A percentile compares a stretch with the other conserved stretches of the same genome.
Conservation (phyloP, 2,888 invertebrate genomes). For the Drosophila rellima region DNA sequence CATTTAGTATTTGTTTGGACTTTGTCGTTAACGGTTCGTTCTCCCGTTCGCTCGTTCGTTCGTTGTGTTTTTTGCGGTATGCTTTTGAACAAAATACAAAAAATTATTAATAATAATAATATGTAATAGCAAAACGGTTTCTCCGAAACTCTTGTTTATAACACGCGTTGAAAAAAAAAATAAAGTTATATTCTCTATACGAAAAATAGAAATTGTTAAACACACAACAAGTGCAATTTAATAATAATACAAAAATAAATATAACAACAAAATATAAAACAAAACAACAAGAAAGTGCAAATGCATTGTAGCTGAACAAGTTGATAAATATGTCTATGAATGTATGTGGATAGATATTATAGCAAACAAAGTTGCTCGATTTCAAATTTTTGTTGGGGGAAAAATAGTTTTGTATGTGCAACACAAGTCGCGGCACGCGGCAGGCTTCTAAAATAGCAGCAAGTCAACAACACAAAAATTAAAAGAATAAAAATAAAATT, state of each 20-base stretch:
- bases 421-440: constrained; percentile 38
- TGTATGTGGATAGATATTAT: constrained; percentile 33
- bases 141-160: constrained; percentile 44
- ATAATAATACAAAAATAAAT: constrained; percentile 20
- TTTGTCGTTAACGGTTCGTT: constrained; percentile 83
- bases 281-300: constrained; percentile 61
- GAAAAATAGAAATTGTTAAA: constrained; percentile 58
- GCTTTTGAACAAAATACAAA: constrained; percentile 56
- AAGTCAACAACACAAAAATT: constrained; percentile 35
- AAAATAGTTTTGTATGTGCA: constrained; percentile 25
- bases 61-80: constrained; percentile 66
- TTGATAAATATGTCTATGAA: constrained; percentile 15
- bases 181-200: constrained; percentile 21
- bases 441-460: constrained; percentile 53
- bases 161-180: constrained; percentile 34
- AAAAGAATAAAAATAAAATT: constrained; percentile 17
- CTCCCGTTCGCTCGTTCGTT: constrained; percentile 70
- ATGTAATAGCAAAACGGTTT: constrained; percentile 50
- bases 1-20: constrained; percentile 84
- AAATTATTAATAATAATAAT: constrained; percentile 20
- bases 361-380: constrained; percentile 16
- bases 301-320: constrained; percentile 66
- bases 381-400: not conserved
- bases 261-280: constrained; percentile 19
- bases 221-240: constrained; percentile 76